These are phyloP conservation scores for Drosophila cognata DNA, from an alignment of 2,888 invertebrate genomes.

Conservation along the genomic window DNA sequence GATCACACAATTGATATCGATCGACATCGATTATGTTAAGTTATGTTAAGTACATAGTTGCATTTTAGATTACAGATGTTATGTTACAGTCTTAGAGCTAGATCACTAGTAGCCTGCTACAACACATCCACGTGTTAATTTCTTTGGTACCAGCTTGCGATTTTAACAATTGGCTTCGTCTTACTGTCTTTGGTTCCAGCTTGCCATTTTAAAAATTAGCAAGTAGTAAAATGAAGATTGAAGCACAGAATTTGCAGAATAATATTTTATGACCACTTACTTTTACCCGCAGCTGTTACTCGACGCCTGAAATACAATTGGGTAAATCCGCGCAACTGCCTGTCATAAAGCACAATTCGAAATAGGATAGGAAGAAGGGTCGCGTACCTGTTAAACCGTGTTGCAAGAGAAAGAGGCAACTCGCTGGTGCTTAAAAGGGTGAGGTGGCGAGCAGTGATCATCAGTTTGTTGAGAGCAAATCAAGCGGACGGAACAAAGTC, in stretches of 20 bases:
- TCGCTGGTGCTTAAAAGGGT: conserved; percentile 16
- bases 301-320: conserved; percentile 3
- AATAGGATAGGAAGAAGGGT: not conserved
- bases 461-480: conserved; percentile 49
- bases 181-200: no score
- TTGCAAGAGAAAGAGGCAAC: not conserved
- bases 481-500: conserved; percentile 17
- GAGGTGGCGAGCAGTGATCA: conserved; percentile 6
- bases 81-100: no score
- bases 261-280: conserved; percentile 24
- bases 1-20: no score
- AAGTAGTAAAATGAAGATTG: not conserved
- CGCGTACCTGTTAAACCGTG: conserved; percentile 25
- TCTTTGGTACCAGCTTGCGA: not conserved
- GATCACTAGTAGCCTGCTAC: no score
- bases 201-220: not conserved
- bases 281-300: conserved; percentile 15
- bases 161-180: not conserved
- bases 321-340: conserved; percentile 22
- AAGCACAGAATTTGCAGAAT: not conserved
- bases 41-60: no score
- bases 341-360: not conserved
- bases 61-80: no score
- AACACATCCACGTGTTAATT: no score
- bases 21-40: no score